Percentiles rank a stretch among this genome's conserved stretches.
Evolutionary conservation across 2,797 vertebrate genomes (phyloP).

Genomic region (Protosalanx chinensis): DNA sequence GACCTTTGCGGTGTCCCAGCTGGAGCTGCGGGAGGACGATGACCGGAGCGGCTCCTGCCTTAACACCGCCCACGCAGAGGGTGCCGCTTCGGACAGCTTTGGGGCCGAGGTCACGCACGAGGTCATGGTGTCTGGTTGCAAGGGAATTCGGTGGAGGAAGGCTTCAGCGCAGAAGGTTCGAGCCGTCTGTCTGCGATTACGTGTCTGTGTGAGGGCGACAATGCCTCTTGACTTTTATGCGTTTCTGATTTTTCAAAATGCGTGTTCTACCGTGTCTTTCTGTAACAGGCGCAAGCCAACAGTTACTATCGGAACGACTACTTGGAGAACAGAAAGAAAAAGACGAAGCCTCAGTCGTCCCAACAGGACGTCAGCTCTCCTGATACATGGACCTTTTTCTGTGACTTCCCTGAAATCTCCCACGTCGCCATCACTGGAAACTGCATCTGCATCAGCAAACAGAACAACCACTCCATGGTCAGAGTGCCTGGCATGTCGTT

Average conservation of each 20-base stretch:
- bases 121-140: constrained; percentile 75
- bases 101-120: constrained; percentile 62
- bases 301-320: constrained; percentile 58
- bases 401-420: constrained; percentile 88
- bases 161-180: constrained; percentile 55
- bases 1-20: constrained; percentile 57
- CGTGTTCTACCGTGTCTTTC: background rate
- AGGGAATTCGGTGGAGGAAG: constrained; percentile 81
- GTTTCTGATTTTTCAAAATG: background rate
- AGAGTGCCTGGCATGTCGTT: constrained; percentile 47
- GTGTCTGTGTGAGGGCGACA: background rate
- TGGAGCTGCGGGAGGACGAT: constrained; percentile 66
- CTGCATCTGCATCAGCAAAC: constrained; percentile 78
- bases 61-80: constrained; percentile 24
- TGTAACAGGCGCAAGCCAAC: constrained; percentile 54
- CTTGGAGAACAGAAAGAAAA: constrained; percentile 40
- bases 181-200: background rate
- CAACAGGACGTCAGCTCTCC: constrained; percentile 14
- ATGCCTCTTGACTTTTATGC: background rate
- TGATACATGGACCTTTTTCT: constrained; percentile 76
- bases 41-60: constrained; percentile 57
- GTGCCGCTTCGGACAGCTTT: constrained; percentile 28
- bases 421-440: constrained; percentile 76
- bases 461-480: constrained; percentile 87
- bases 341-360: constrained; percentile 30